Evolutionary conservation across 2,888 invertebrate genomes (phyloP).

Genomic region (Gymnoscelis rufifasciata): DNA sequence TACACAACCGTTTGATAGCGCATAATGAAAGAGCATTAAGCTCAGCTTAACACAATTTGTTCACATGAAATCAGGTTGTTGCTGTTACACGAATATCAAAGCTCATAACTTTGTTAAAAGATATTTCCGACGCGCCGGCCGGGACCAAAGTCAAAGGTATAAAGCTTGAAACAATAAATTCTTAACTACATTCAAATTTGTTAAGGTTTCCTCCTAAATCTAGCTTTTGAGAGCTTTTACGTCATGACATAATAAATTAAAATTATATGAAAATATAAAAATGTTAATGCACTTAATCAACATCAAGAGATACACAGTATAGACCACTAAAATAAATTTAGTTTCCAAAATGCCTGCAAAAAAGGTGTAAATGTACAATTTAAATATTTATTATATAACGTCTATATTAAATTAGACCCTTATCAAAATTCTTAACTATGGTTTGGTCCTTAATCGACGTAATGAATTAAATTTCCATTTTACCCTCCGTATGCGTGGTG

Average conservation of each 20-base stretch:
- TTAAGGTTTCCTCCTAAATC: too few species aligned
- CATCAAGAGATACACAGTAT: too few species aligned
- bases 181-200: too few species aligned
- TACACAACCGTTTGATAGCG: not conserved
- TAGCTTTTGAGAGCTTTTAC: too few species aligned
- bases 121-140: constrained; percentile 14
- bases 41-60: not conserved
- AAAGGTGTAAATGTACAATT: too few species aligned
- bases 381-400: constrained; percentile 5
- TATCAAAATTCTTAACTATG: constrained; percentile 6
- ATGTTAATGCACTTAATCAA: too few species aligned
- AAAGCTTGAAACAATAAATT: too few species aligned
- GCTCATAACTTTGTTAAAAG: constrained; percentile 14
- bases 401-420: constrained; percentile 9
- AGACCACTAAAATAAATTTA: too few species aligned
- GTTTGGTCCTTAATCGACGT: constrained; percentile 1
- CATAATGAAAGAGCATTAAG: not conserved
- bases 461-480: constrained; percentile 5
- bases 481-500: not conserved
- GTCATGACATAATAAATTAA: too few species aligned
- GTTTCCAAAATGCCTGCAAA: too few species aligned
- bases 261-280: too few species aligned
- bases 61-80: not conserved
- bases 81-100: constrained; percentile 1
- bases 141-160: too few species aligned